Base-by-base conservation (phyloP, 2,113 vertebrate genomes). In the Poicephalus gulielmi region DNA sequence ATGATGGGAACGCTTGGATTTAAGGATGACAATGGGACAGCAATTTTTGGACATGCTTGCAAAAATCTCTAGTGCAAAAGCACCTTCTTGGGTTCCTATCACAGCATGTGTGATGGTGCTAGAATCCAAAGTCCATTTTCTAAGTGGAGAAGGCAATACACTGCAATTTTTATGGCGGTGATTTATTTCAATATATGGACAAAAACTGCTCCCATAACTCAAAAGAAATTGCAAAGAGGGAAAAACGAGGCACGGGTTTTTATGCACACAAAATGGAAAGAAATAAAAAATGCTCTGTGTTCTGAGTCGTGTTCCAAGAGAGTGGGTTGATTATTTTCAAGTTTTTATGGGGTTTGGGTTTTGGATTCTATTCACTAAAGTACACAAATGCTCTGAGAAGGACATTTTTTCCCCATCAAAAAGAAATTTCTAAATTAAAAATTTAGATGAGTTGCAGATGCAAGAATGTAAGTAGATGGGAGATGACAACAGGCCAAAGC, bases 21-120 rank as follows among this genome's bases (percentile, higher is more conserved):
- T 41, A 91, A 41, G 33, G 79, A 77, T 93, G 77, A 78, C 84
- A 83, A 1, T 3, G 44, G 66, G 7, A 55, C 25, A 39, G 39
- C 23, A 43, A 14, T 43, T 86, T 68, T 25, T 77, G 64, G 41
- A 59, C 55, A 63, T 53, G 79, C 66, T 96, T 64, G 23, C 31
- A 90, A 94, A 97, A 97, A 79, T 44, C 43, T 96, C 87, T 78
- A 22, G 46, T 64, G 95, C 41, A 11, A 88, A 91, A 97, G 69
- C 28, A 10, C 57, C 59, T 92, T 6, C 13, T 1, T 17, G 33
- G 78, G 91, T 59, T 94, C 64, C 83, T 17, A 12, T 74, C 63
- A 25, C 14, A 33, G 46, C 49, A 37, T 13, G 37, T n/a, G 8
- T 15, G 49, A 79, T 43, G 15, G 52, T 33, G 67, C 70, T 20